Conservation (phyloP, 2,797 vertebrate species). For the Discoglossus pictus region DNA sequence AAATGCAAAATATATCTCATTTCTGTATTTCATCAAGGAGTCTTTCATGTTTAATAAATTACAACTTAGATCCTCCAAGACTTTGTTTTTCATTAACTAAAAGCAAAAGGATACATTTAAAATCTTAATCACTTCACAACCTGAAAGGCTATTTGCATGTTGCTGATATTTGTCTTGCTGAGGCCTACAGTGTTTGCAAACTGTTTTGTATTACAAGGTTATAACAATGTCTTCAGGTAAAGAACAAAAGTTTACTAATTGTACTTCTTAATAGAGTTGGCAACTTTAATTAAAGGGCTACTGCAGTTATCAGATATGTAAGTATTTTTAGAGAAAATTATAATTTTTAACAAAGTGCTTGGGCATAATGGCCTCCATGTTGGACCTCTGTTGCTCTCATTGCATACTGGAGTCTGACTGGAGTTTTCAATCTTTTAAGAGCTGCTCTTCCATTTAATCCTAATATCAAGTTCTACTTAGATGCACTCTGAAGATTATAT, state of each 20-base stretch:
- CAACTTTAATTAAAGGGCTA: conserved; percentile 61
- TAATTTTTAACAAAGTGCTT: no score
- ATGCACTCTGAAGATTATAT: no score
- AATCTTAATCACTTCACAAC: conserved; percentile 96
- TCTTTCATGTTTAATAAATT: conserved; percentile 98
- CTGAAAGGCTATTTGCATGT: conserved; percentile 92
- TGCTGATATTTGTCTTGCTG: conserved; percentile 89
- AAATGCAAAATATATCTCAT: conserved; percentile 96
- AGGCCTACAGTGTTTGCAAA: conserved; percentile 82
- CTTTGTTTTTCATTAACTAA: conserved; percentile 97
- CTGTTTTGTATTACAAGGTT: conserved; percentile 81
- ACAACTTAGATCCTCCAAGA: conserved; percentile 91
- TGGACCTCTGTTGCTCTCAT: no score
- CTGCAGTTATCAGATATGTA: no score
- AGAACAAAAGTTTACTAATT: conserved; percentile 71
- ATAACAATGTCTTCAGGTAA: conserved; percentile 78
- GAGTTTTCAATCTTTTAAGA: no score
- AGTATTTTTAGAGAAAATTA: no score
- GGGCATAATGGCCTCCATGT: no score
- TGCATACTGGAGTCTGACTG: no score
- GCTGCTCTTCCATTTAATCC: no score
- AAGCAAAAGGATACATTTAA: conserved; percentile 94
- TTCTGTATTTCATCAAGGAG: conserved; percentile 98
- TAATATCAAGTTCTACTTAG: no score
- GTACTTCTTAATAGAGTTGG: conserved; percentile 59